Conservation (phyloP, 1,140 invertebrate species). For the Diprion similis region DNA sequence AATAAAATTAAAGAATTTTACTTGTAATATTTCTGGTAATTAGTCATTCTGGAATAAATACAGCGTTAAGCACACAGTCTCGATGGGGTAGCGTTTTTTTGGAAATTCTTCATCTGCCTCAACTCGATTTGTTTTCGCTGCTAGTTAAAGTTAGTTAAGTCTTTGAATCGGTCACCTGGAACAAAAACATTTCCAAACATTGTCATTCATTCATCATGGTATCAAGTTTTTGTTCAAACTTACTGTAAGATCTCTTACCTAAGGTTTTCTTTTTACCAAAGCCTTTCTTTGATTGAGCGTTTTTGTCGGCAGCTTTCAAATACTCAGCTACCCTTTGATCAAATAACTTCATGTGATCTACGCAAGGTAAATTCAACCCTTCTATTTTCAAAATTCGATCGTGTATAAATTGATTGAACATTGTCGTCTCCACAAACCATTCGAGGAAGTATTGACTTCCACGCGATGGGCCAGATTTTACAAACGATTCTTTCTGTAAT, state of each 20-base stretch:
- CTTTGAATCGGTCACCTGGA: slow-evolving; percentile 31
- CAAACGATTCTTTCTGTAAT: slow-evolving; percentile 61
- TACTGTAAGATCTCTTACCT: slow-evolving; percentile 21
- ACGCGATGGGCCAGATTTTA: slow-evolving; percentile 66
- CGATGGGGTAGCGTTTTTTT: background rate
- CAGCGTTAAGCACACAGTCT: slow-evolving; percentile 3
- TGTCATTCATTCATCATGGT: background rate
- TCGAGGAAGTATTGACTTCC: slow-evolving; percentile 75
- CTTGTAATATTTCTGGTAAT: background rate
- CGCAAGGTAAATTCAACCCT: slow-evolving; percentile 13
- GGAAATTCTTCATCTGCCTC: background rate
- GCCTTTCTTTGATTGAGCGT: slow-evolving; percentile 26
- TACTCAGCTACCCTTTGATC: slow-evolving; percentile 29
- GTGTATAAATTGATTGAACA: slow-evolving; percentile 68
- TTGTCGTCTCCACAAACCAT: slow-evolving; percentile 85
- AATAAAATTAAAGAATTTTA: too few species aligned
- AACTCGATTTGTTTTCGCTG: background rate
- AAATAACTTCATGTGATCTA: slow-evolving; percentile 31
- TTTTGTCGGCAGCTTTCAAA: slow-evolving; percentile 26
- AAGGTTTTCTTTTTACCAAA: slow-evolving; percentile 32
- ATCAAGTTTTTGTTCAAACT: slow-evolving; percentile 1
- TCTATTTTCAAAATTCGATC: slow-evolving; percentile 29
- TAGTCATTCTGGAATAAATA: background rate
- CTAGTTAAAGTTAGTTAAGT: slow-evolving; percentile 30
- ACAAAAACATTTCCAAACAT: slow-evolving; percentile 9